phyloP scores from a whole-genome alignment of 2,113 vertebrate genomes.

The Prunella himalayana region DNA sequence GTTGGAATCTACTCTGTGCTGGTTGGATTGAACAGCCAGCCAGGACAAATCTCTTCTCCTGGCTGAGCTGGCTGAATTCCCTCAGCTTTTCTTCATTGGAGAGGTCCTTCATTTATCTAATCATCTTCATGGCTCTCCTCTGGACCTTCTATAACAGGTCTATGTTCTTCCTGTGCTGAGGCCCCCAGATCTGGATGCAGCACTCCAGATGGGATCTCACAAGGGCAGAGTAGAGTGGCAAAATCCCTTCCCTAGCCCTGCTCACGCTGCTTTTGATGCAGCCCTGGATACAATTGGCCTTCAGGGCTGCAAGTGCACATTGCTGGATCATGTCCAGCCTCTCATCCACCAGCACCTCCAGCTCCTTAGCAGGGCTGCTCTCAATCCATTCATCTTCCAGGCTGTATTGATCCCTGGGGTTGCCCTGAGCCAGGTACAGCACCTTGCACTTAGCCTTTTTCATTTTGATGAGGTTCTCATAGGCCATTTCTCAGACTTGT shows the following conservation, averaged over 20 bases:
- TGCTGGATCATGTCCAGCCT: not conserved
- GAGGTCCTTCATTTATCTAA: not conserved
- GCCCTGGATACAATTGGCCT: not conserved
- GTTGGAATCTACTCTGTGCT: not conserved
- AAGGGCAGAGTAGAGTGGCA: not conserved
- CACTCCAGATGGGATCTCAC: not conserved
- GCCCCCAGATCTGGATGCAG: not conserved
- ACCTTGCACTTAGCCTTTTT: not conserved
- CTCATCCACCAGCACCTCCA: not conserved
- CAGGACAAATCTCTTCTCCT: not conserved
- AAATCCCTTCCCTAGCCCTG: not conserved
- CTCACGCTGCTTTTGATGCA: not conserved
- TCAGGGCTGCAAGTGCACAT: not conserved
- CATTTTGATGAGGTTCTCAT: not conserved
- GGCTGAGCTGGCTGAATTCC: not conserved
- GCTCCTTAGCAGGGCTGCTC: not conserved
- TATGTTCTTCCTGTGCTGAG: not conserved
- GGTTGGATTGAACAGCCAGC: not conserved
- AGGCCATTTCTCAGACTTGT: not conserved
- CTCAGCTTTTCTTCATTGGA: not conserved
- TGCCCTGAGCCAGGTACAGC: not conserved
- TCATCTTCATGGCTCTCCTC: not conserved
- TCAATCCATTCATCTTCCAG: not conserved
- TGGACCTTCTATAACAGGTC: not conserved
- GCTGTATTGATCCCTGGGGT: not conserved